Percentiles rank a stretch among this genome's conserved stretches.
phyloP scores from a whole-genome alignment of 2,797 vertebrate genomes.

The Nasua narica region DNA sequence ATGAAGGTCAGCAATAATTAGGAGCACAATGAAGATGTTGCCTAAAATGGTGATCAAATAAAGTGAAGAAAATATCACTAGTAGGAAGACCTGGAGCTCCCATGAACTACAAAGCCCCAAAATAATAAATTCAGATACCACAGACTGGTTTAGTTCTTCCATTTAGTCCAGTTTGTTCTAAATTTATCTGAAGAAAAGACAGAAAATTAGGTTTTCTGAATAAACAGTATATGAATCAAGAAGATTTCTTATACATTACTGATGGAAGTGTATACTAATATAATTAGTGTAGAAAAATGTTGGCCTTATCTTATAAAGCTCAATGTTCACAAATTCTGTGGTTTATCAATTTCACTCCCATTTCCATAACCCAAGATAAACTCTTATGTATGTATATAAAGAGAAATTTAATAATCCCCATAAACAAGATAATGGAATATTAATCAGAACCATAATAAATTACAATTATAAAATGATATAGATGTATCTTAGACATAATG shows the following conservation, averaged over 20 bases:
- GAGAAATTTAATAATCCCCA: neutral
- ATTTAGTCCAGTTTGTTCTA: slow-evolving; percentile 8
- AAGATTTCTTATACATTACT: neutral
- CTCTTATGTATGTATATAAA: neutral
- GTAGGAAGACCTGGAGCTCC: slow-evolving; percentile 24
- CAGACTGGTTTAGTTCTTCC: slow-evolving; percentile 52
- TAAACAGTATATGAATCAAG: neutral
- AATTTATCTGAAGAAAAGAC: neutral
- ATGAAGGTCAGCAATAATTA: slow-evolving; percentile 38
- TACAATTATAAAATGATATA: neutral
- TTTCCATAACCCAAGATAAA: neutral
- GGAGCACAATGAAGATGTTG: slow-evolving; percentile 55
- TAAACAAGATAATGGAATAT: neutral
- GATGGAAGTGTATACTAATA: neutral
- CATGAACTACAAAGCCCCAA: slow-evolving; percentile 58
- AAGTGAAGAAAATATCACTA: slow-evolving; percentile 61
- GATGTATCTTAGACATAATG: neutral
- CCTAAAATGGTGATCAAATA: slow-evolving; percentile 59
- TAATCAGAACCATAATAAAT: neutral
- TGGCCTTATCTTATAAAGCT: neutral
- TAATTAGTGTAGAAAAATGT: neutral
- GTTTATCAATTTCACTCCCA: neutral
- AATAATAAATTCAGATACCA: slow-evolving; percentile 51
- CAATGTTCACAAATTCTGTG: neutral
- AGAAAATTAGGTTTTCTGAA: neutral